These are phyloP conservation scores for Bovichtus variegatus DNA, from an alignment of 2,797 vertebrate species.

Conservation along the genomic window DNA sequence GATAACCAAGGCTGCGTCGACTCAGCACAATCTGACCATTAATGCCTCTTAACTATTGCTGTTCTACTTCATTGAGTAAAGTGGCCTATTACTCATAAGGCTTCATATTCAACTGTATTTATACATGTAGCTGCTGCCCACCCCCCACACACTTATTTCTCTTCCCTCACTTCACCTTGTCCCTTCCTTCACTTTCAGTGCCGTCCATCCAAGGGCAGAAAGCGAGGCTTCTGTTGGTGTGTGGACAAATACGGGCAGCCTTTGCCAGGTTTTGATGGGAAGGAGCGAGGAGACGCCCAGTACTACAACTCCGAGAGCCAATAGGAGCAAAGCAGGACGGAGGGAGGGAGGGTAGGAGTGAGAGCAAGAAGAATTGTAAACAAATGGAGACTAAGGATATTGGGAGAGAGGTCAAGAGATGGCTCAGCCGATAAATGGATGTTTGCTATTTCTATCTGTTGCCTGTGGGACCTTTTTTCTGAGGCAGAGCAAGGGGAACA, in stretches of 20 bases:
- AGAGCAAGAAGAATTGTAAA: conserved; percentile 73
- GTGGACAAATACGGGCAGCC: conserved; percentile 97
- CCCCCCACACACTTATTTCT: neutral
- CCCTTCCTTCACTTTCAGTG: conserved; percentile 84
- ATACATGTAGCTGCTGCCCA: conserved; percentile 28
- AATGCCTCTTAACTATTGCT: conserved; percentile 75
- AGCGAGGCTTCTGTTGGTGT: conserved; percentile 96
- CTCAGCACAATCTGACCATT: conserved; percentile 80
- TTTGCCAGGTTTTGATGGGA: conserved; percentile 89
- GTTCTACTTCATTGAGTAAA: conserved; percentile 71
- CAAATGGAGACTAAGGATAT: conserved; percentile 78
- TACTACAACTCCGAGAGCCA: conserved; percentile 88
- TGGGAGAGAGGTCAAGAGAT: conserved; percentile 78
- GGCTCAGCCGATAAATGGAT: conserved; percentile 75
- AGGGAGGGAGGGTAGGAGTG: conserved; percentile 60
- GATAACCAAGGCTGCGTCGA: conserved; percentile 74
- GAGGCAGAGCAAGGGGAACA: conserved; percentile 63
- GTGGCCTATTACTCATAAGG: conserved; percentile 62
- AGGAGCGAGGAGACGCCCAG: conserved; percentile 88
- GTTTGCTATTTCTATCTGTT: conserved; percentile 77
- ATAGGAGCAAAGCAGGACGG: conserved; percentile 70
- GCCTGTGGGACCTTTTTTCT: conserved; percentile 72
- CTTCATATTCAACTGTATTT: conserved; percentile 58
- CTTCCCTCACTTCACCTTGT: conserved; percentile 50
- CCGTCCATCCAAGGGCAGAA: conserved; percentile 94